These are phyloP conservation scores for Dendropsophus ebraccatus DNA, from an alignment of 2,113 vertebrate genomes.

Conservation along the genomic window DNA sequence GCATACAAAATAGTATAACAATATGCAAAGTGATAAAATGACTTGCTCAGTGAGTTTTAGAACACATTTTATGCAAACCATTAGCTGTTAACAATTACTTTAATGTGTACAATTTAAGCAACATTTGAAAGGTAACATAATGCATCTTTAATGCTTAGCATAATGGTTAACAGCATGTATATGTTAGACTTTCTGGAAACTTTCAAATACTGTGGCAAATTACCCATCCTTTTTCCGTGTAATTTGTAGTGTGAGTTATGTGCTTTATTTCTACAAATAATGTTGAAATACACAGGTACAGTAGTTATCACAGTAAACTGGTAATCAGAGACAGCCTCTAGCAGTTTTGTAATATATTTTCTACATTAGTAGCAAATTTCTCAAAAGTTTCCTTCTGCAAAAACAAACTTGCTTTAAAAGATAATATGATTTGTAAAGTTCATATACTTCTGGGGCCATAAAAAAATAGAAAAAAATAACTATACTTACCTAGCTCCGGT, in stretches of 20 bases:
- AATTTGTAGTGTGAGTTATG: constrained; percentile 10
- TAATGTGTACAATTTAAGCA: constrained; percentile 36
- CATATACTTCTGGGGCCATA: too few relatives aligned
- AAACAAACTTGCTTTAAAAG: too few relatives aligned
- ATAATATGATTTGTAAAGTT: too few relatives aligned
- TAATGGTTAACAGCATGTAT: constrained; percentile 36
- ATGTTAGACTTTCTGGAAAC: neutral
- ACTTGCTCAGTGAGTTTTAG: neutral
- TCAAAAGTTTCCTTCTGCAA: neutral
- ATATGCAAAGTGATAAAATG: constrained; percentile 5
- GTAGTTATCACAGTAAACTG: neutral
- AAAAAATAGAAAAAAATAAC: too few relatives aligned
- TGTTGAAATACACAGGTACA: neutral
- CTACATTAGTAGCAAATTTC: neutral
- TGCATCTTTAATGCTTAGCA: constrained; percentile 28
- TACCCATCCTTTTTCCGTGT: neutral
- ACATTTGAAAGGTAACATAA: constrained; percentile 22
- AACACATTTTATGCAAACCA: constrained; percentile 29
- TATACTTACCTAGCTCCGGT: too few relatives aligned
- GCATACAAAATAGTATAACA: constrained; percentile 13
- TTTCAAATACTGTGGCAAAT: constrained; percentile 7
- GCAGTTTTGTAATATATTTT: neutral
- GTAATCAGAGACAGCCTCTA: neutral
- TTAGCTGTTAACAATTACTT: constrained; percentile 42
- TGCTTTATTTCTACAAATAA: neutral